Percentiles rank a stretch among this genome's conserved stretches.
phyloP scores from a whole-genome alignment of 2,797 vertebrate genomes.

The Podarcis lilfordi region DNA sequence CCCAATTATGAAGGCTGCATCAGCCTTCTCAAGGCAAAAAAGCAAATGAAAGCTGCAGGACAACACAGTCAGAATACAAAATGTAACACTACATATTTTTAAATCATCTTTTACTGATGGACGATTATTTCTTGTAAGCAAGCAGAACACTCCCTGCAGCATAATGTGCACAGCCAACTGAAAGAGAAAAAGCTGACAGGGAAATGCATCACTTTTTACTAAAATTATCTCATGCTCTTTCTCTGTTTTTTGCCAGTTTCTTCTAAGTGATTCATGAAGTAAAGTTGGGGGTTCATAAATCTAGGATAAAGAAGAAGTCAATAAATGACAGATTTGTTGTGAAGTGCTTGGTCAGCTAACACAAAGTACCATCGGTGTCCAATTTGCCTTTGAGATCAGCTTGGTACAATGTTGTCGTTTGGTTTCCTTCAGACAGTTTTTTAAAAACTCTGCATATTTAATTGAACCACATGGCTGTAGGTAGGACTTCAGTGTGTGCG shows the following conservation, averaged over 20 bases:
- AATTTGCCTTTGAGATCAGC: neutral
- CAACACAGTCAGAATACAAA: neutral
- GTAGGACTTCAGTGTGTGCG: neutral
- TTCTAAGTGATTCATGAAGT: neutral
- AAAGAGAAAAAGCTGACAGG: conserved; percentile 14
- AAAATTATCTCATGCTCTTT: conserved; percentile 14
- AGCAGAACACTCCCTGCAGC: neutral
- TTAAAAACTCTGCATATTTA: neutral
- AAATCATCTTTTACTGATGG: conserved; percentile 18
- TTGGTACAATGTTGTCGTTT: neutral
- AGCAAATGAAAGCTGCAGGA: conserved; percentile 11
- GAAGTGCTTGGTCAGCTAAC: neutral
- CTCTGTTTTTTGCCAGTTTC: neutral
- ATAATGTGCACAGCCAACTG: conserved; percentile 1
- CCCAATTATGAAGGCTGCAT: neutral
- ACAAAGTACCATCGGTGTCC: neutral
- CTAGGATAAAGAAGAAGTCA: neutral
- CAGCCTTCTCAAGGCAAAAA: neutral
- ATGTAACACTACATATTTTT: neutral
- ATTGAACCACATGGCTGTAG: neutral
- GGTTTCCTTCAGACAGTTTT: neutral
- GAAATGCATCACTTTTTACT: conserved; percentile 33
- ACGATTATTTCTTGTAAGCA: conserved; percentile 11
- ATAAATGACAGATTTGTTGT: neutral
- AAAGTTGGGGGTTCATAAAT: conserved; percentile 37